Evolutionary conservation across 2,113 vertebrate species (phyloP).

Genomic region (Alectura lathami): DNA sequence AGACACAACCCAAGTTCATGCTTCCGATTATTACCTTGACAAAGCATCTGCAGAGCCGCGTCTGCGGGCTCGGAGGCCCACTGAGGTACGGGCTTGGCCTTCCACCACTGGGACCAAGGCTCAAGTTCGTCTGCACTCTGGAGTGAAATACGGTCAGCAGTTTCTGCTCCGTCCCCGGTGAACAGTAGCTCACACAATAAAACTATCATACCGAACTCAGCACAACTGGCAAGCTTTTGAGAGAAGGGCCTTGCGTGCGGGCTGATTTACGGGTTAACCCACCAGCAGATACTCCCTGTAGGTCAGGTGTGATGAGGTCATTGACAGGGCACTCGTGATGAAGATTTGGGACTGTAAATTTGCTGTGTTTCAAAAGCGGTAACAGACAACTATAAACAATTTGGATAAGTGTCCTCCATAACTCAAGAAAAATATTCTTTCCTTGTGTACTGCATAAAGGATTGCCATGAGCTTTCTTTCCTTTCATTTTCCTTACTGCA

Average conservation of each 20-base stretch:
- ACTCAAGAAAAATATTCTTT: conserved; percentile 18
- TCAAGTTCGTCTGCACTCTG: conserved; percentile 45
- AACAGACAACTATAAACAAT: conserved; percentile 59
- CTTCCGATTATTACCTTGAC: neutral
- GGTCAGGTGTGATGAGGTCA: conserved; percentile 72
- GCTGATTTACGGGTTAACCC: conserved; percentile 63
- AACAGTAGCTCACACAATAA: conserved; percentile 72
- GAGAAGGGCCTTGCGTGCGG: conserved; percentile 23
- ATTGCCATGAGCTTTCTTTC: neutral
- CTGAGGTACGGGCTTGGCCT: neutral
- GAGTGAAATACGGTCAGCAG: conserved; percentile 53
- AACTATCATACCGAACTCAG: conserved; percentile 69
- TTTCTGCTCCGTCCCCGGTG: conserved; percentile 45
- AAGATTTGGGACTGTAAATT: conserved; percentile 59
- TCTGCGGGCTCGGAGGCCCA: neutral
- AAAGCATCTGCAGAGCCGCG: neutral
- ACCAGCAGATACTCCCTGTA: conserved; percentile 63
- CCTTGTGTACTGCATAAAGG: neutral
- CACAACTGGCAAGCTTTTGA: conserved; percentile 41
- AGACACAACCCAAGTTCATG: neutral
- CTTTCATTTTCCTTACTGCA: neutral
- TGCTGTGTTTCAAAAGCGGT: conserved; percentile 47
- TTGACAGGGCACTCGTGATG: conserved; percentile 45
- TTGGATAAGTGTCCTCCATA: conserved; percentile 22
- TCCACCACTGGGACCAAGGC: neutral